Evolutionary conservation across 2,888 invertebrate species (phyloP), one percentile per base, ranked within the genome.

Genomic region (Cephalotes varians): DNA sequence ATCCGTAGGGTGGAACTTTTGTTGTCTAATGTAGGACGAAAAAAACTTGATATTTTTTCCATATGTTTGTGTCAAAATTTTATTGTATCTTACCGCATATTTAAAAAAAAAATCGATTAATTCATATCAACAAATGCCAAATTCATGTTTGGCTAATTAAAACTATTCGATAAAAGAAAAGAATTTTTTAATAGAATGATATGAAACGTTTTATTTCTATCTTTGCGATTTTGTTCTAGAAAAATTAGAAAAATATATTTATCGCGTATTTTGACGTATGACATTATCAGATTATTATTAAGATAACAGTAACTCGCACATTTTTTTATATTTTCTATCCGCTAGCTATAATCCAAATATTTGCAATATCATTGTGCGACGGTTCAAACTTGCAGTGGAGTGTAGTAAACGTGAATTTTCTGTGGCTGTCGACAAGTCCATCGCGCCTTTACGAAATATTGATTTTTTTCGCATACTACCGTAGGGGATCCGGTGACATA

Each of bases 371-470:
- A 28, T 62, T 77, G 4, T 18, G 7, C 15, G n/a, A 60, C 51
- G n/a, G 49, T 37, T 12, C 18, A 10, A 51, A 7, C 4, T 56
- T 4, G 40, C 40, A 44, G 40, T 69, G 31, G 2, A 44, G 54
- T 67, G n/a, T 44, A 64, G 21, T 37, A n/a, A n/a, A n/a, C 25
- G 37, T 51, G 40, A 67, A n/a, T 51, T 47, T 49, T n/a, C 28
- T 25, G 34, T 37, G 54, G 21, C 25, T 76, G 56, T 28, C 54
- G 51, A 54, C 21, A 21, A 44, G 40, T 40, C 40, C 21, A 34
- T 18, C 60, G 51, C 15, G n/a, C 82, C 84, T 74, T 84, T 79
- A 82, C 77, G 44, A 89, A 86, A 87, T 89, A 89, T 87, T 84
- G 87, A 89, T 89, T 89, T 89, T 89, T 76, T 86, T 81, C 73